Percentiles rank a stretch among this genome's conserved stretches.
Evolutionary conservation across 2,888 invertebrate species (phyloP).

Genomic region (Strigamia transsilvanica): DNA sequence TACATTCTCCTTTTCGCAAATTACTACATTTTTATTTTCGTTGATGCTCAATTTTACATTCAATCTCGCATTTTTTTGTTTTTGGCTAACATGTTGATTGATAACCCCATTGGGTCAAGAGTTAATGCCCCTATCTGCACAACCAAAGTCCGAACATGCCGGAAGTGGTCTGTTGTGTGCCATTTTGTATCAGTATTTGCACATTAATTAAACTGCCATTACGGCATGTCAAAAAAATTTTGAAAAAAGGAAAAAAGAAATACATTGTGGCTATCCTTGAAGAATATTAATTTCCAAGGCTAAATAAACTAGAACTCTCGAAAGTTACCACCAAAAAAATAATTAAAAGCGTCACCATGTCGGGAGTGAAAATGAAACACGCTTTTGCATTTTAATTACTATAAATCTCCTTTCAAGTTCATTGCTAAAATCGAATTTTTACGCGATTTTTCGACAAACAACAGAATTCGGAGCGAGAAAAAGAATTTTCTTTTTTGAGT

Average conservation of each 20-base stretch:
- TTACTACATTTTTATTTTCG: slow-evolving; percentile 62
- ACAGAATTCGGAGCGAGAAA: neutral
- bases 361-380: neutral
- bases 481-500: neutral
- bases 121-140: neutral
- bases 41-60: slow-evolving; percentile 62
- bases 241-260: neutral
- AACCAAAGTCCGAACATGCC: neutral
- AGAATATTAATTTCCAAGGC: neutral
- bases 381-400: neutral
- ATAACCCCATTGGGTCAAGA: slow-evolving; percentile 1
- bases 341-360: neutral
- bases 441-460: too few species aligned
- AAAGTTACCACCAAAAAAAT: neutral
- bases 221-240: too few species aligned
- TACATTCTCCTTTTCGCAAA: neutral
- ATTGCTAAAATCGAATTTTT: neutral
- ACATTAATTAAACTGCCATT: too few species aligned
- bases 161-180: neutral
- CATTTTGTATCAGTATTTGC: neutral
- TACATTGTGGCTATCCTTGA: neutral
- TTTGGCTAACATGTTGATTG: neutral
- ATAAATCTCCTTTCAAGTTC: neutral
- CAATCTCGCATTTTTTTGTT: too few species aligned
- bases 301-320: neutral